A percentile compares a stretch with the other conserved stretches of the same genome.
Evolutionary conservation across 2,113 vertebrate genomes (phyloP).

Genomic region (Sardina pilchardus): DNA sequence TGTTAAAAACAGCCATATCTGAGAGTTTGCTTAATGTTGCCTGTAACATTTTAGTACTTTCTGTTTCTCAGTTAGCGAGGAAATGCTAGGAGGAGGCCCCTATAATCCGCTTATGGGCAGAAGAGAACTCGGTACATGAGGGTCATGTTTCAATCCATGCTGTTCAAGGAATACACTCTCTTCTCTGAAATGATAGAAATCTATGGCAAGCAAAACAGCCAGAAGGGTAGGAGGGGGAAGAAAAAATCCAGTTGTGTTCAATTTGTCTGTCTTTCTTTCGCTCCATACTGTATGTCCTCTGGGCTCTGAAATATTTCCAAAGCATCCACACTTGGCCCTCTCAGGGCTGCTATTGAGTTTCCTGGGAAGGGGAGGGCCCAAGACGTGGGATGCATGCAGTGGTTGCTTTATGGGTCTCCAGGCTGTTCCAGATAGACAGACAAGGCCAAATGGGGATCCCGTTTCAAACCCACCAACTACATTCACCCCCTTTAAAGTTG

Average conservation of each 20-base stretch:
- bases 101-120: neutral
- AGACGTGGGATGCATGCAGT: neutral
- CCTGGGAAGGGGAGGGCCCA: neutral
- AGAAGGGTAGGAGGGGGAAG: neutral
- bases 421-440: neutral
- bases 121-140: neutral
- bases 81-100: neutral
- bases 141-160: constrained; percentile 14
- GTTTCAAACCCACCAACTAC: neutral
- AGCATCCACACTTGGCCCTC: neutral
- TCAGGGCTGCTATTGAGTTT: neutral
- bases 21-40: no score
- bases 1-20: no score
- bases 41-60: no score
- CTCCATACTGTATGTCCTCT: neutral
- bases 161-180: neutral
- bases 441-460: neutral
- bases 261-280: neutral
- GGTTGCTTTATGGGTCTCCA: neutral
- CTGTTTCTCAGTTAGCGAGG: no score
- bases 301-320: neutral
- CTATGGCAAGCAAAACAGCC: neutral
- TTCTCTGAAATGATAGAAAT: neutral
- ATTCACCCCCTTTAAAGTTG: neutral
- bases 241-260: neutral